A percentile compares a stretch with the other conserved stretches of the same genome.
Conservation (phyloP, 2,113 vertebrate species). For the Potamarius usumacintae region DNA sequence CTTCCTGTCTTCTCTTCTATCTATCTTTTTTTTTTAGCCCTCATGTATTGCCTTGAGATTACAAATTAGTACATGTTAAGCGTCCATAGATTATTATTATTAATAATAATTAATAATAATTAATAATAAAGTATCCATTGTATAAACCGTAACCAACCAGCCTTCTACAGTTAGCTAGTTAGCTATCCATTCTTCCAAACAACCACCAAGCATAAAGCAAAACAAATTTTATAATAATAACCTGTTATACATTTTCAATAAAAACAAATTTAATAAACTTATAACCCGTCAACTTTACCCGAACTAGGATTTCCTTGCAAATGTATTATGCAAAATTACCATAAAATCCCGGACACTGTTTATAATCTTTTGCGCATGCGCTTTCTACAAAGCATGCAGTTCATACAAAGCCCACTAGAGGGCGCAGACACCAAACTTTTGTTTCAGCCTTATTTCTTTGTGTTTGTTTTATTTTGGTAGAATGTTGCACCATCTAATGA, state of each 20-base stretch:
- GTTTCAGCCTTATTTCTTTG: background rate
- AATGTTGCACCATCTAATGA: background rate
- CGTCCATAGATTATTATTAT: background rate
- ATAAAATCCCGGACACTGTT: background rate
- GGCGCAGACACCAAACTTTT: background rate
- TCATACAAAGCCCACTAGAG: background rate
- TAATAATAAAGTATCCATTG: no score
- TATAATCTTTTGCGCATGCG: conserved; percentile 12
- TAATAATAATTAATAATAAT: no score
- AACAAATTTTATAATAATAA: background rate
- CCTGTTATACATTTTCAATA: background rate
- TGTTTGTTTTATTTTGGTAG: background rate
- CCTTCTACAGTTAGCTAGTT: background rate
- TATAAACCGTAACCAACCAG: no score
- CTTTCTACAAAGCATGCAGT: background rate
- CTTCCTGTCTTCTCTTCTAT: background rate
- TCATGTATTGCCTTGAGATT: background rate
- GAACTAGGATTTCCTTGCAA: background rate
- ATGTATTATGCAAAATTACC: background rate
- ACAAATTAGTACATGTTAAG: background rate
- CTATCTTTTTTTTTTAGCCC: background rate
- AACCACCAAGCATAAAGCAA: background rate
- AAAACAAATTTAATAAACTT: background rate
- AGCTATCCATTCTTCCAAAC: background rate
- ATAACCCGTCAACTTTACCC: background rate